Conservation (phyloP, 2,797 vertebrate genomes). For the Scomberomorus guttatus region DNA sequence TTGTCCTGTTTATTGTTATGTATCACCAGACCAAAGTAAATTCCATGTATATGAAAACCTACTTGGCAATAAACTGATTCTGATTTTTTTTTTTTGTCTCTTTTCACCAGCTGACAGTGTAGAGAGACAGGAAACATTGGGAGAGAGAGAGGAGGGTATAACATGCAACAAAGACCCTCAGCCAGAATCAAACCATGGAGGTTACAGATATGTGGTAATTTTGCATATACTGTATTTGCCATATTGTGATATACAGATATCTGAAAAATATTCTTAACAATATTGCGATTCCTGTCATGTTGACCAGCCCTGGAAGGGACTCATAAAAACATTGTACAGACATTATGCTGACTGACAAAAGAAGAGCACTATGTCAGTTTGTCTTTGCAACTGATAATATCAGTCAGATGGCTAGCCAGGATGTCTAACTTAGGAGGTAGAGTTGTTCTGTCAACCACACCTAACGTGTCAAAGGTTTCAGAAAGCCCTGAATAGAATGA, state of each 20-base stretch:
- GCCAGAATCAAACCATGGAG: background rate
- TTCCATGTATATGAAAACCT: too few relatives aligned
- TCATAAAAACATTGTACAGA: background rate
- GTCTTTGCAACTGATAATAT: background rate
- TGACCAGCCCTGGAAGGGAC: background rate
- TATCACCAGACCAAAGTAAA: too few relatives aligned
- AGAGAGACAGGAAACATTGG: background rate
- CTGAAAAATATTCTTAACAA: background rate
- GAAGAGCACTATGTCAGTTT: background rate
- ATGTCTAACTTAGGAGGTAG: too few relatives aligned
- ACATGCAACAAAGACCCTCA: background rate
- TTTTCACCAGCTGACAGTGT: background rate
- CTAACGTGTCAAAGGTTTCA: conserved; percentile 25
- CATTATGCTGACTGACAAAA: background rate
- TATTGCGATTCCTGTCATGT: background rate
- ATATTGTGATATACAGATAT: background rate
- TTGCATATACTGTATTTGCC: background rate
- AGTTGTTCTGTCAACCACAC: conserved; percentile 74
- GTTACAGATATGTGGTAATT: background rate
- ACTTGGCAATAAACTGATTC: too few relatives aligned
- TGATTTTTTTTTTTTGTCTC: background rate
- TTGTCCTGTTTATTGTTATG: too few relatives aligned
- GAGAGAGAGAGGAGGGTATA: too few relatives aligned
- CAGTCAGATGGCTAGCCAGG: conserved; percentile 14
- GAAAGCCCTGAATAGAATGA: conserved; percentile 33